phyloP scores from a whole-genome alignment of 2,797 vertebrate species.

The Gallirallus australis region DNA sequence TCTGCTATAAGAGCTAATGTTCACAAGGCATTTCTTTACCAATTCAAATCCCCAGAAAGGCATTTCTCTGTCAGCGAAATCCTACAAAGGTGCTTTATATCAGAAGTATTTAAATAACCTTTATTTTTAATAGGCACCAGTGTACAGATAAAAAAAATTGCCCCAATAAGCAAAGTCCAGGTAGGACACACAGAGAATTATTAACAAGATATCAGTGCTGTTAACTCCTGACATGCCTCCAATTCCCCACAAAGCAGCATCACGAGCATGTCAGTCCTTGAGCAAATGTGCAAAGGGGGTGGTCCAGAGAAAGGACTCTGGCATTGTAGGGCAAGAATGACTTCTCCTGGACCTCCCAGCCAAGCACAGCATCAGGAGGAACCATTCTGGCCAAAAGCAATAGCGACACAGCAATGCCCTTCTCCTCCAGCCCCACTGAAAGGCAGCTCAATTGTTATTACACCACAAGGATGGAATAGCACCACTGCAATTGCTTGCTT shows the following conservation, averaged over 20 bases:
- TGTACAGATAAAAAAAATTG: neutral
- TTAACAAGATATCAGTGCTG: neutral
- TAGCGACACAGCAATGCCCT: rapidly evolving
- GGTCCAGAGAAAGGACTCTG: neutral
- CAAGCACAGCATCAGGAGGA: neutral
- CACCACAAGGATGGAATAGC: neutral
- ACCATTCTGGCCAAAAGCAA: neutral
- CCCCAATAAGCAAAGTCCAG: neutral
- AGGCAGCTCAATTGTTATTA: neutral
- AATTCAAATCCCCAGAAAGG: neutral
- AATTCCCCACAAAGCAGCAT: neutral
- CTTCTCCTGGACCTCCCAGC: neutral
- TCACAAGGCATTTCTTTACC: neutral
- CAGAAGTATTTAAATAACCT: neutral
- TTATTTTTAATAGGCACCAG: neutral
- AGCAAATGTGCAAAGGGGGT: neutral
- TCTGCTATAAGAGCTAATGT: neutral
- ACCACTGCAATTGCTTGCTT: neutral
- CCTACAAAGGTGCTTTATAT: neutral
- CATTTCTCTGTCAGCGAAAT: neutral
- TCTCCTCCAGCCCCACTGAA: neutral
- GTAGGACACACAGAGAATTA: neutral
- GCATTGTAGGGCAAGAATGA: neutral
- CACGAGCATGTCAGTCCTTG: neutral
- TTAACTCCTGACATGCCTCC: neutral